These are phyloP conservation scores for Teleogryllus oceanicus DNA, from an alignment of 2,888 invertebrate genomes.

Conservation along the genomic window DNA sequence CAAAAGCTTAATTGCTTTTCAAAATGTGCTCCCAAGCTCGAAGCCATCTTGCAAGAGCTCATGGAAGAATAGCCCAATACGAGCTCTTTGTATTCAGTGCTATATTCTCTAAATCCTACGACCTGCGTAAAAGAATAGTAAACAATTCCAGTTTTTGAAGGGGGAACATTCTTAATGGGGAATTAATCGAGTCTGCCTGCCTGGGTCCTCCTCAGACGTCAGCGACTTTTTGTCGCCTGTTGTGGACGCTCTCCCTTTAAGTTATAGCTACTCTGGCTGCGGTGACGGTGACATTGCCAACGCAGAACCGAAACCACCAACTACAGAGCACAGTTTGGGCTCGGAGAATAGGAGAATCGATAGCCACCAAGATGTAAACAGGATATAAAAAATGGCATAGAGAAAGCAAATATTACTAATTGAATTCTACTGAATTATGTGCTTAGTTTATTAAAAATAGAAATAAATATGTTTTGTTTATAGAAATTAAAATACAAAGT, in stretches of 20 bases:
- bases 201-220: background rate
- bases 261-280: background rate
- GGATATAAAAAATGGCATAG: too few species aligned
- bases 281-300: too few species aligned
- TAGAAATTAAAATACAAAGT: too few species aligned
- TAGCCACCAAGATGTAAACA: too few species aligned
- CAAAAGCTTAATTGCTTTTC: background rate
- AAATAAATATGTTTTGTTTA: too few species aligned
- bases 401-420: too few species aligned
- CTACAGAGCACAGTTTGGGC: too few species aligned
- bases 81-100: slow-evolving; percentile 18
- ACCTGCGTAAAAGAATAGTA: background rate
- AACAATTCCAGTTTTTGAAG: background rate
- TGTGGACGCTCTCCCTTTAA: background rate
- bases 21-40: background rate
- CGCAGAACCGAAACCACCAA: too few species aligned
- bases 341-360: too few species aligned
- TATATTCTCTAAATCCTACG: slow-evolving; percentile 1
- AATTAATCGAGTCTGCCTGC: slow-evolving; percentile 2
- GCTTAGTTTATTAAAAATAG: too few species aligned
- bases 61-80: background rate
- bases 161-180: background rate
- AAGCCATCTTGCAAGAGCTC: background rate
- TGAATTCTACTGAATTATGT: too few species aligned
- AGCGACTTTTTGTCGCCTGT: background rate